Conservation (phyloP, 2,888 invertebrate species). For the Meganola albula region DNA sequence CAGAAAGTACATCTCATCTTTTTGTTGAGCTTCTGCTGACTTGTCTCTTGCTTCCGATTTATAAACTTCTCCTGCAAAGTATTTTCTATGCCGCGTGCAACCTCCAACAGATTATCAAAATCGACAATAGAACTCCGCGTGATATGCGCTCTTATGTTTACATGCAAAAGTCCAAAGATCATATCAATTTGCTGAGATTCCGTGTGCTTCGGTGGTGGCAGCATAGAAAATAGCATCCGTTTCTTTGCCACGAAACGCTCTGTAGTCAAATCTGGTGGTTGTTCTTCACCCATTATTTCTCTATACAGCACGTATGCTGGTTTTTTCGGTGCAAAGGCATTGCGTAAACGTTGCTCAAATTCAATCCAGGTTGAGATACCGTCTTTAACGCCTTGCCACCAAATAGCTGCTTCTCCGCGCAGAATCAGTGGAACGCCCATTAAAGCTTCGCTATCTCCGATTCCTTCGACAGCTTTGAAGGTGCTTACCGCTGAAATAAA, state of each 20-base stretch:
- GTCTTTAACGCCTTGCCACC: conserved; percentile 17
- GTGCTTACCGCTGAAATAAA: conserved; percentile 13
- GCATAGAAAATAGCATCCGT: conserved; percentile 10
- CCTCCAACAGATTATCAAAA: conserved; percentile 17
- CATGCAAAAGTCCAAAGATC: conserved; percentile 13
- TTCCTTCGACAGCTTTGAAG: conserved; percentile 14
- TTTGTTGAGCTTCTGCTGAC: conserved; percentile 1
- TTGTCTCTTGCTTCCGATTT: background rate
- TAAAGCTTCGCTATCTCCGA: conserved; percentile 15
- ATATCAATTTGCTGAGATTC: conserved; percentile 22
- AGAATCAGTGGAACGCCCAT: conserved; percentile 11
- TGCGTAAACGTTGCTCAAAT: conserved; percentile 13
- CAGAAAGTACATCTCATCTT: conserved; percentile 14
- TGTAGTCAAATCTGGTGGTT: conserved; percentile 15
- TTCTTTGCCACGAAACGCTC: conserved; percentile 19
- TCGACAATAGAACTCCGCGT: conserved; percentile 9
- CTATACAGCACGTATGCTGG: conserved; percentile 11
- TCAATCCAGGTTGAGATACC: conserved; percentile 13
- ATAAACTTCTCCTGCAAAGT: conserved; percentile 4
- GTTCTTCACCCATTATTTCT: conserved; percentile 11
- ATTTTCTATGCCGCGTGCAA: conserved; percentile 15
- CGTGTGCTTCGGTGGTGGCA: conserved; percentile 9
- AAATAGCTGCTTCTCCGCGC: conserved; percentile 13
- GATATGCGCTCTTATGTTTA: conserved; percentile 7
- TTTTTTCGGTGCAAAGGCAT: conserved; percentile 11